Base-by-base conservation (phyloP, 2,113 vertebrate genomes). In the Leptosomus discolor region DNA sequence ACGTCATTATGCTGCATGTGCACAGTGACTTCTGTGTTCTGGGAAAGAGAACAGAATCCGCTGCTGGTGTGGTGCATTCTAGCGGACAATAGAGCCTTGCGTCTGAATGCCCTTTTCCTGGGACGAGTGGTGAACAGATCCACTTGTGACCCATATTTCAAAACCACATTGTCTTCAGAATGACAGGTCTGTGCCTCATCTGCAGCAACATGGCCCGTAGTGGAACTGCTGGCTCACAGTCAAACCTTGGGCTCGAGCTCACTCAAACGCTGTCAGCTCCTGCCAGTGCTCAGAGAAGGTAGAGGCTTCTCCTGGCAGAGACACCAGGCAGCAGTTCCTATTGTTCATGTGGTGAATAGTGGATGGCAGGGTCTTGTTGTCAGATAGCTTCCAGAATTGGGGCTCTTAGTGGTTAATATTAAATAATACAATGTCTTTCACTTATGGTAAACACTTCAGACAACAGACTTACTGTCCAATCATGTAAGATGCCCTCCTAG, bases 111-210 rank as follows among this genome's bases (percentile, higher is more conserved):
- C 85, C 67, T 11, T 5, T 27, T 53, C 65, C 53, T 34, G 48
- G 9, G 27, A 34, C 8, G 68, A 67, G 65, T 19, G 68, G 6
- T 16, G 80, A 87, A n/a, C 57, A 60, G 77, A 79, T 58, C 88
- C 95, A 53, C 94, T 94, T 27, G 88, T 97, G 95, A 95, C 94
- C 94, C 95, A 94, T 94, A 92, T 96, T 97, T 97, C 91, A 97
- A 87, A n/a, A 5, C 39, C 65, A 58, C 77, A 73, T 82, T 88
- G 91, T 97, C 83, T 54, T 22, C 73, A 22, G 39, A 22, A 4
- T 16, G 71, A 53, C 92, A 80, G 14, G 11, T 84, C 75, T 18
- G 82, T 54, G 82, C 63, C 85, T 90, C 94, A 60, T 63, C 88
- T 84, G 94, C 79, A 46, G 88, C 93, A 73, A 6, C 64, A 2